phyloP scores from a whole-genome alignment of 2,888 invertebrate genomes.

The Hemithea aestivaria region DNA sequence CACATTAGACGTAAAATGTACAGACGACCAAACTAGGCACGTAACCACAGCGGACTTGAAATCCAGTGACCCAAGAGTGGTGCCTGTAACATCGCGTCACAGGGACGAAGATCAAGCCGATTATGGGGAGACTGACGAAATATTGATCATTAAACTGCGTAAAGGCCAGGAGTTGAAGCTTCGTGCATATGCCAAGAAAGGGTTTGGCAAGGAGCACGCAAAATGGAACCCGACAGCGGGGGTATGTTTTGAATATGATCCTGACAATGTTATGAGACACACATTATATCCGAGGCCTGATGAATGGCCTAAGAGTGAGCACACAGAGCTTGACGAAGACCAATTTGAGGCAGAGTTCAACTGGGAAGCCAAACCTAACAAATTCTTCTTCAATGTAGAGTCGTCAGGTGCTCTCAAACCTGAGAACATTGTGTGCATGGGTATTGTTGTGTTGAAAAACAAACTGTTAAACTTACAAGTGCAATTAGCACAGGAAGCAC shows the following conservation, averaged over 20 bases:
- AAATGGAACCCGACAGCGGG: conserved; percentile 99
- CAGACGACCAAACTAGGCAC: conserved; percentile 95
- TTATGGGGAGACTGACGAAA: conserved; percentile 96
- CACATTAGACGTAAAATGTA: conserved; percentile 96
- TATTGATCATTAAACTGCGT: conserved; percentile 84
- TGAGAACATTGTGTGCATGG: conserved; percentile 97
- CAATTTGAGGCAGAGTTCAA: conserved; percentile 96
- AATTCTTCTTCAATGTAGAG: conserved; percentile 98
- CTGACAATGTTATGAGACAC: conserved; percentile 97
- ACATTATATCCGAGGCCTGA: conserved; percentile 97
- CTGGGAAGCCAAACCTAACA: conserved; percentile 96
- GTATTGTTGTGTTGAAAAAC: conserved; percentile 94
- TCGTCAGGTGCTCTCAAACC: conserved; percentile 96
- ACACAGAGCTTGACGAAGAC: conserved; percentile 94
- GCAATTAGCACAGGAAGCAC: conserved; percentile 91
- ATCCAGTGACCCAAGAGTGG: conserved; percentile 92
- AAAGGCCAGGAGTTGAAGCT: conserved; percentile 96
- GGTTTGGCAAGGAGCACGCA: conserved; percentile 98
- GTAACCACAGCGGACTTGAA: conserved; percentile 98
- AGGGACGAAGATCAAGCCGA: conserved; percentile 95
- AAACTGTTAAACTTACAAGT: conserved; percentile 97
- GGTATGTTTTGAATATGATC: conserved; percentile 99
- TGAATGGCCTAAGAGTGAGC: conserved; percentile 99
- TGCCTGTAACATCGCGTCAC: conserved; percentile 95
- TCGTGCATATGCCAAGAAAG: conserved; percentile 97